phyloP scores from a whole-genome alignment of 2,797 vertebrate genomes.

The Brotula barbata region DNA sequence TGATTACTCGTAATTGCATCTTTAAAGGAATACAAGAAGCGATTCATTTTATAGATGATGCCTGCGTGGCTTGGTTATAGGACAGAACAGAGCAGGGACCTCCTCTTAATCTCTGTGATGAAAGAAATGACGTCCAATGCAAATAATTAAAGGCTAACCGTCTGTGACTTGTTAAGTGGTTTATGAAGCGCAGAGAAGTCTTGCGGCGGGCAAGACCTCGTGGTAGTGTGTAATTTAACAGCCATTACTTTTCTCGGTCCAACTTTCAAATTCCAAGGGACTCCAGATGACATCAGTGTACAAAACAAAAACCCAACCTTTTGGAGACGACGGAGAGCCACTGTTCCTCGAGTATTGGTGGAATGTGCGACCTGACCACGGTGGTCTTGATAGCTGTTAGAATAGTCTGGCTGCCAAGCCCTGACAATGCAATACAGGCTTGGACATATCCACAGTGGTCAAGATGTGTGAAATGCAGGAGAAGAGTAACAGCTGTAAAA shows the following conservation, averaged over 20 bases:
- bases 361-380: constrained; percentile 31
- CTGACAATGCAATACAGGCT: too few relatives aligned
- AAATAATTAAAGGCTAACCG: constrained; percentile 69
- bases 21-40: constrained; percentile 28
- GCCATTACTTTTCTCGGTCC: constrained; percentile 48
- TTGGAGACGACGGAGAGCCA: constrained; percentile 33
- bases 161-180: constrained; percentile 68
- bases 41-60: constrained; percentile 34
- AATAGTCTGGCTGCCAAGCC: constrained; percentile 25
- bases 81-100: constrained; percentile 10
- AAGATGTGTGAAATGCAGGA: too few relatives aligned
- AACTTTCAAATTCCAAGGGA: constrained; percentile 42
- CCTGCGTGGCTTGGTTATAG: constrained; percentile 14
- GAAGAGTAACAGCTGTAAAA: too few relatives aligned
- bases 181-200: constrained; percentile 60
- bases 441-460: too few relatives aligned
- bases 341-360: constrained; percentile 49
- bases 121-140: constrained; percentile 48
- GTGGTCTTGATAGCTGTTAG: constrained; percentile 24
- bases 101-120: constrained; percentile 45
- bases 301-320: constrained; percentile 35
- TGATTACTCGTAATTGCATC: constrained; percentile 57
- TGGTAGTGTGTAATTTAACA: constrained; percentile 63
- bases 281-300: constrained; percentile 51
- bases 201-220: constrained; percentile 48